Evolutionary conservation across 1,140 invertebrate species (phyloP), one percentile per base, ranked within the genome.

Genomic region (Acyrthosiphon pisum): DNA sequence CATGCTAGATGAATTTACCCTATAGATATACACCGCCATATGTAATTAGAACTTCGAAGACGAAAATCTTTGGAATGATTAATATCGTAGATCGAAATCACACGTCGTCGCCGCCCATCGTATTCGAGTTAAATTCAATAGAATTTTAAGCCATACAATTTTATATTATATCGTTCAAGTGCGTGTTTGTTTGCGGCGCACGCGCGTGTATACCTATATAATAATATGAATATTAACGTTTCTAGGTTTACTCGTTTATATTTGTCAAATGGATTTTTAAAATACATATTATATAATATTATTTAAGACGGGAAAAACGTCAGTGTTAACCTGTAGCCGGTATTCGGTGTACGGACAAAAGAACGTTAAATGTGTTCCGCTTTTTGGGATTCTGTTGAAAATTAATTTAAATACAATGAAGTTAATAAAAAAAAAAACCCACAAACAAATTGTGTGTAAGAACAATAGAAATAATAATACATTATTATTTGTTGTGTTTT

Each of bases 341-440:
- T 76, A 76, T 76, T 76, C 60, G 60, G 60, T 35, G 20, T 76
- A 44, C 23, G 37, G 37, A 87, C 44, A 87, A 76, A 87, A 30
- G 30, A 87, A 46, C 41, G 44, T 46, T 87, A 87, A 46, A 37
- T n/a, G 84, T 37, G 84, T 87, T 46, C 37, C 23, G 83, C 37
- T 26, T 84, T 84, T 87, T 46, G 30, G 30, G 84, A 87, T 87
- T 87, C 30, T 14, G 41, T 87, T 37, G 30, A n/a, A 76, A 87
- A 87, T 46, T 48, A 87, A 87, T 87, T 87, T 87, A 87, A 87
- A 87, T 87, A 87, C 84, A 87, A 87, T 87, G 84, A 48, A 87
- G 18, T 87, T 26, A 30, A 41, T 6, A 41, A 44, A 84, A 23
- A 23, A 35, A 53, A 53, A 81, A 35, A 41, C 22, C 7, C 7